Base-by-base conservation (phyloP, 2,797 vertebrate genomes). In the Gymnocypris eckloni region DNA sequence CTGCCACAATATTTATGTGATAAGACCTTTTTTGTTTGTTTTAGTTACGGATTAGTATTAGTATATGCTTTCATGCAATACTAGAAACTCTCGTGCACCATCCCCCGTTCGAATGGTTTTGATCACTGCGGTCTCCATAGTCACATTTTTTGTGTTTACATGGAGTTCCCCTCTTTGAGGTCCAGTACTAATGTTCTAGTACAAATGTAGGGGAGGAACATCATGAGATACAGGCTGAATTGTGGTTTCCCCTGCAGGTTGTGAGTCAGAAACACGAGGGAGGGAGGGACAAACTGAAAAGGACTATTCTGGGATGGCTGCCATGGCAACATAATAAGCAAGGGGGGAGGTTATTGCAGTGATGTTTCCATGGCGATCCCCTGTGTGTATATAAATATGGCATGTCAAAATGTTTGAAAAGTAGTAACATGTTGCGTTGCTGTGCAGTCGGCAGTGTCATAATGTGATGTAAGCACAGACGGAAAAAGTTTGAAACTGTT, bases 321-420 rank as follows among this genome's bases (percentile, higher is more conserved):
- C 94, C 90, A 94, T 96, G 81, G 94, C 87, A 96, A 96, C 96
- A 96, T 94, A 96, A 96, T 96, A 96, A 95, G 95, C 94, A 94
- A 93, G 89, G 91, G 94, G 91, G 93, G 90, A 93, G 92, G 92
- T 94, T 93, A 92, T 91, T 90, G 87, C 89, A 91, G 88, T 85
- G 87, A 88, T 91, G 94, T 95, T 94, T 93, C 95, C 94, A 95
- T 95, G 94, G 95, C 91, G 92, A 95, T 93, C 87, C 84, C 87
- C 87, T 91, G 90, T 94, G 93, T 94, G 92, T 94, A 89, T 91
- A 93, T 94, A 94, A 93, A 94, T 94, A 95, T 92, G 90, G 89
- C 89, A 92, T 92, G 90, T 89, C 91, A 92, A 91, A 94, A 92
- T 91, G 86, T 89, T 89, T 89, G 81, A 89, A 89, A 87, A 59